Evolutionary conservation across 1,140 invertebrate genomes (phyloP).

Genomic region (Papilio xuthus): DNA sequence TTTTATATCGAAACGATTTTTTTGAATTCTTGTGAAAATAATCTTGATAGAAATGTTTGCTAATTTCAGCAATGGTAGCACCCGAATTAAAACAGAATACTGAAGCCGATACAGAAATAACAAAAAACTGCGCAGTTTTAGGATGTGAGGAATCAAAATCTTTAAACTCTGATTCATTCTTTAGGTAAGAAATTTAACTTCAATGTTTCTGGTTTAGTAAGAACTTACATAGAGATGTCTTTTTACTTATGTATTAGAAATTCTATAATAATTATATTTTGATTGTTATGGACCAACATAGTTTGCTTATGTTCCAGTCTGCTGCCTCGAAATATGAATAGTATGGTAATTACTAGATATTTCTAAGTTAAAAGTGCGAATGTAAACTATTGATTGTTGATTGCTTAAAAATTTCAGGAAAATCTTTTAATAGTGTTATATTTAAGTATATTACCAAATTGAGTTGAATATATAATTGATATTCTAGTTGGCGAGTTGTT

Average conservation of each 20-base stretch:
- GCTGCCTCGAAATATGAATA: too few species aligned
- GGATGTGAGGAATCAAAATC: slow-evolving; percentile 76
- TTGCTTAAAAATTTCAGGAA: not conserved
- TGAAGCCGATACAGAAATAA: slow-evolving; percentile 70
- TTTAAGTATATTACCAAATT: not conserved
- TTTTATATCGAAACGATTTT: not conserved
- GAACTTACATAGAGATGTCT: too few species aligned
- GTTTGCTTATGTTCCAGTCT: too few species aligned
- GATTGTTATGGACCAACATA: too few species aligned
- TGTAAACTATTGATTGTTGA: not conserved
- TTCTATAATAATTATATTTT: too few species aligned
- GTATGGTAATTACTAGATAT: too few species aligned
- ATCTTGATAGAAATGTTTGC: slow-evolving; percentile 27
- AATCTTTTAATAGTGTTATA: not conserved
- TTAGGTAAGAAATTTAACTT: slow-evolving; percentile 53
- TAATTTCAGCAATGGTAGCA: slow-evolving; percentile 70
- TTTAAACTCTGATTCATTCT: slow-evolving; percentile 67
- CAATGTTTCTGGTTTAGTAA: not conserved
- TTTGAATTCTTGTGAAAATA: not conserved
- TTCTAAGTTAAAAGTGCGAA: too few species aligned
- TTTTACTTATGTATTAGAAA: too few species aligned
- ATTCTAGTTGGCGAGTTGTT: not conserved
- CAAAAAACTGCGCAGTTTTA: slow-evolving; percentile 73
- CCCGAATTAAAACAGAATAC: slow-evolving; percentile 71
- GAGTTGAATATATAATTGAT: not conserved